These are phyloP conservation scores for Drosophila tani DNA, from an alignment of 1,140 invertebrate genomes.

Conservation along the genomic window DNA sequence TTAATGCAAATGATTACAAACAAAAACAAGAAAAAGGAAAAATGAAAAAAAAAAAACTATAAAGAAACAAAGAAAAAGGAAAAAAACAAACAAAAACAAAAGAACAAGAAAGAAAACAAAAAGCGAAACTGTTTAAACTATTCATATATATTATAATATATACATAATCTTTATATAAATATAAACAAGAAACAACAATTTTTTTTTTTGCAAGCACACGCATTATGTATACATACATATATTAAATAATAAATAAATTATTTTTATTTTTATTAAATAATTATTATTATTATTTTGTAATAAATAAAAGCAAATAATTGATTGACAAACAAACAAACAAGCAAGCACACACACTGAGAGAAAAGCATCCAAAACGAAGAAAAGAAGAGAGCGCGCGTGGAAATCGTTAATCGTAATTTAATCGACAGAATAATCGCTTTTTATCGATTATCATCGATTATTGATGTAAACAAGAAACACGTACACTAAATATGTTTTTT, in stretches of 20 bases:
- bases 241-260: conserved; percentile 81
- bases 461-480: conserved; percentile 14
- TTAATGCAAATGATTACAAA: conserved; percentile 39
- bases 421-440: conserved; percentile 19
- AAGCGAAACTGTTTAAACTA: conserved; percentile 51
- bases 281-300: conserved; percentile 78
- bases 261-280: conserved; percentile 78
- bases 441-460: conserved; percentile 12
- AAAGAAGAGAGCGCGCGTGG: conserved; percentile 1
- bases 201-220: conserved; percentile 44
- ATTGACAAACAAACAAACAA: conserved; percentile 35
- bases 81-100: conserved; percentile 21
- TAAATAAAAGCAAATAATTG: conserved; percentile 57
- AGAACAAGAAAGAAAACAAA: conserved; percentile 32
- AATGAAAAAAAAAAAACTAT: conserved; percentile 15
- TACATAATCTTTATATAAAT: conserved; percentile 57
- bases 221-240: conserved; percentile 72
- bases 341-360: conserved; percentile 12
- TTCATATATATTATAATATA: conserved; percentile 53
- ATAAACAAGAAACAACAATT: conserved; percentile 24
- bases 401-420: conserved; percentile 8
- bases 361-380: conserved; percentile 16
- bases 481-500: conserved; percentile 23
- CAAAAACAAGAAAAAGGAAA: conserved; percentile 11
- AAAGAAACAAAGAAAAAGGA: background rate